Conservation (phyloP, 2,888 invertebrate species). For the Nymphalis urticae region DNA sequence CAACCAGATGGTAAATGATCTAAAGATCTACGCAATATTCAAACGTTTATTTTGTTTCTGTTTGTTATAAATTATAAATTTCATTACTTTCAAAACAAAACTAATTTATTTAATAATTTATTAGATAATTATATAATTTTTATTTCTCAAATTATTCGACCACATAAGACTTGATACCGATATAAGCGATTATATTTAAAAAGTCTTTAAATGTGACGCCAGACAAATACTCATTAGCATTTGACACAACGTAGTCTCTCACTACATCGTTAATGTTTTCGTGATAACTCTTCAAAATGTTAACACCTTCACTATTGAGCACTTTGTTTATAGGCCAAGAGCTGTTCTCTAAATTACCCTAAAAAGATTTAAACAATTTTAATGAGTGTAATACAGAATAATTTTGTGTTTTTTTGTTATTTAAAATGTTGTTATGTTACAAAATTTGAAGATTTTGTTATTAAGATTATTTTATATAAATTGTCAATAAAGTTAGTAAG, state of each 20-base stretch:
- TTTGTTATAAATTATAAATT: no score
- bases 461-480: no score
- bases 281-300: conserved; percentile 47
- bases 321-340: conserved; percentile 53
- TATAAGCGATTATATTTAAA: conserved; percentile 31
- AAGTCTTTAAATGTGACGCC: conserved; percentile 39
- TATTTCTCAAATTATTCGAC: conserved; percentile 15
- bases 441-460: no score
- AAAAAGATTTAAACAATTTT: conserved; percentile 17
- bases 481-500: no score
- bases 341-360: conserved; percentile 52
- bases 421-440: no score
- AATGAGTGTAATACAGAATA: neutral
- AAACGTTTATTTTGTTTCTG: no score
- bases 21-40: no score
- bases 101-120: no score
- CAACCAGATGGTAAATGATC: no score
- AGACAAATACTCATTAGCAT: conserved; percentile 24
- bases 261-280: conserved; percentile 42
- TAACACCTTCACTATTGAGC: conserved; percentile 49
- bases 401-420: no score
- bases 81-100: no score
- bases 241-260: conserved; percentile 33
- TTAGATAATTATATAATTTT: neutral
- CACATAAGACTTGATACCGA: conserved; percentile 26